A percentile compares a stretch with the other conserved stretches of the same genome.
Conservation (phyloP, 2,888 invertebrate genomes). For the Antheraea assamensis region DNA sequence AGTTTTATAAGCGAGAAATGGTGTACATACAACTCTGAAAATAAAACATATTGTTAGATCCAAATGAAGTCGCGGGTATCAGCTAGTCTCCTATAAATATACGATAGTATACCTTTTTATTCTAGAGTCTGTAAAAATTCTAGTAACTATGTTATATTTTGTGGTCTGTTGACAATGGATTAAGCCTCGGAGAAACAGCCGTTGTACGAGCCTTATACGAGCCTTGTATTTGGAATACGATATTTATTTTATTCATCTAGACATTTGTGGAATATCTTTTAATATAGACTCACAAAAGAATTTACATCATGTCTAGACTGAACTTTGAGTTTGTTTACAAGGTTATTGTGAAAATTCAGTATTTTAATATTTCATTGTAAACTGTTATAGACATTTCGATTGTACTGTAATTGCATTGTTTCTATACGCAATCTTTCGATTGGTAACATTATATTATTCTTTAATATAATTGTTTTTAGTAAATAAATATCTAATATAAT, state of each 20-base stretch:
- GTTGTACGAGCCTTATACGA: too few relatives aligned
- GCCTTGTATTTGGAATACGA: too few relatives aligned
- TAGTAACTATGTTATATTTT: too few relatives aligned
- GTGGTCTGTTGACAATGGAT: too few relatives aligned
- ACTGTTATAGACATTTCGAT: background rate
- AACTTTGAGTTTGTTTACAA: conserved; percentile 2
- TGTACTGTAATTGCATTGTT: background rate
- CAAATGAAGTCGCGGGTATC: too few relatives aligned
- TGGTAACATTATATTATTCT: background rate
- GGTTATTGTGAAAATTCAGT: conserved; percentile 15
- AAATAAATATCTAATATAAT: conserved; percentile 17
- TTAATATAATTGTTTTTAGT: background rate
- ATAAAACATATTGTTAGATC: too few relatives aligned
- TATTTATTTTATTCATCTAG: background rate
- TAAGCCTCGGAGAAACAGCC: too few relatives aligned
- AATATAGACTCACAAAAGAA: background rate
- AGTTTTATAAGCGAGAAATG: too few relatives aligned
- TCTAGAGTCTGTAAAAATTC: too few relatives aligned
- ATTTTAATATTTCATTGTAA: conserved; percentile 4
- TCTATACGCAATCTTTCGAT: background rate
- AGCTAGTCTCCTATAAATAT: too few relatives aligned
- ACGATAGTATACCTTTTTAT: too few relatives aligned
- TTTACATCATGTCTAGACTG: conserved; percentile 1
- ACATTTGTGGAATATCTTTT: background rate
- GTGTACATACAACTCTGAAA: too few relatives aligned